Percentiles rank a stretch among this genome's conserved stretches.
phyloP scores from a whole-genome alignment of 1,140 invertebrate genomes.

The Drosophila lini region DNA sequence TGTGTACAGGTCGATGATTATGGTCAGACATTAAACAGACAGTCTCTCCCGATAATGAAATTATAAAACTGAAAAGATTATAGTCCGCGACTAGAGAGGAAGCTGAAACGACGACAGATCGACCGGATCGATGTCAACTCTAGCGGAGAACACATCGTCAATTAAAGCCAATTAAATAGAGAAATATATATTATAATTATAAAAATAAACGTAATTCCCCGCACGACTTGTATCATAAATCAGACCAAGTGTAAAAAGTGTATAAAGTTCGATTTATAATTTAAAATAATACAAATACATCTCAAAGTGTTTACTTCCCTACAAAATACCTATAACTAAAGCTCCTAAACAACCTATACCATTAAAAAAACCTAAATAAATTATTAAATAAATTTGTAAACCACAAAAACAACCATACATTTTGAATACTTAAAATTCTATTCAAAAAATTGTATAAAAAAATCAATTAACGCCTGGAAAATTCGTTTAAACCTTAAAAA shows the following conservation, averaged over 20 bases:
- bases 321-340: slow-evolving; percentile 27
- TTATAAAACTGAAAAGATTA: slow-evolving; percentile 75
- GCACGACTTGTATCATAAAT: slow-evolving; percentile 56
- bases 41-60: slow-evolving; percentile 74
- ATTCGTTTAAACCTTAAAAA: background rate
- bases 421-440: background rate
- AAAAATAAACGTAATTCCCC: slow-evolving; percentile 36
- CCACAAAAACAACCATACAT: too few relatives aligned
- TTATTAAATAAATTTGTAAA: background rate
- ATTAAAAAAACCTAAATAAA: slow-evolving; percentile 14
- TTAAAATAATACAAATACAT: slow-evolving; percentile 14
- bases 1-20: slow-evolving; percentile 72
- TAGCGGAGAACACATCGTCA: slow-evolving; percentile 51
- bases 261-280: slow-evolving; percentile 27
- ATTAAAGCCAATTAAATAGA: slow-evolving; percentile 67
- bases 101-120: slow-evolving; percentile 50
- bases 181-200: slow-evolving; percentile 34
- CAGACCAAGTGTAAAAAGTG: slow-evolving; percentile 65
- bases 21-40: slow-evolving; percentile 76
- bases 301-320: slow-evolving; percentile 29
- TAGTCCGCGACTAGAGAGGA: slow-evolving; percentile 60
- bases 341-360: slow-evolving; percentile 32
- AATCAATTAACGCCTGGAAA: background rate
- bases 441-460: slow-evolving; percentile 3
- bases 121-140: slow-evolving; percentile 70